phyloP scores from a whole-genome alignment of 2,113 vertebrate species.

The Sylvicapra grimmia region DNA sequence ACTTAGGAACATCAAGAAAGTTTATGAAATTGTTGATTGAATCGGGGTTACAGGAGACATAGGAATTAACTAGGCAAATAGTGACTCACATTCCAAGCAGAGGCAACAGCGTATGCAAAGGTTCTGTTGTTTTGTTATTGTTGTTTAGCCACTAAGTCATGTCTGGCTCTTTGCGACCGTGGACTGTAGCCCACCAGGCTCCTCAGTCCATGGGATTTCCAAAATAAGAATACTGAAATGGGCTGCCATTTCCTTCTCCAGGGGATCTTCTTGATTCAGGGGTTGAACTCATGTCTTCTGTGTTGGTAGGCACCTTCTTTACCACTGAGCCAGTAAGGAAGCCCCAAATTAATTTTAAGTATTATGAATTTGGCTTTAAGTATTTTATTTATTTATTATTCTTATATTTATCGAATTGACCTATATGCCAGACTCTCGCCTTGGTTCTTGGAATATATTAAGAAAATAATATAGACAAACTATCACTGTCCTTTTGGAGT shows the following conservation, averaged over 20 bases:
- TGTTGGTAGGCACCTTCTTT: not conserved
- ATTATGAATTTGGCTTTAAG: not conserved
- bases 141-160: not conserved
- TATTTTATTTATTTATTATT: not conserved
- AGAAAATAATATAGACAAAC: not conserved
- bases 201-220: not conserved
- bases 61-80: not conserved
- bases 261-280: not conserved
- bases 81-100: not conserved
- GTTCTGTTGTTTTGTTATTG: not conserved
- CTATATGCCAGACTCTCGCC: not conserved
- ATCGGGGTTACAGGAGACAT: not conserved
- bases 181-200: not conserved
- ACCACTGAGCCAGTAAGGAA: not conserved
- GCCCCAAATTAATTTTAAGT: not conserved
- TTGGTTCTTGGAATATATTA: not conserved
- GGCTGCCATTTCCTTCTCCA: not conserved
- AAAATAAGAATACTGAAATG: not conserved
- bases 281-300: not conserved
- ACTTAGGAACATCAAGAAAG: not conserved
- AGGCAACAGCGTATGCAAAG: not conserved
- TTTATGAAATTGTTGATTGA: not conserved
- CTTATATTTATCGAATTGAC: not conserved
- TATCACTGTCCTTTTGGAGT: not conserved
- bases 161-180: not conserved